Evolutionary conservation across 2,888 invertebrate genomes (phyloP), one percentile per base, ranked within the genome.

Genomic region (Teleogryllus oceanicus): DNA sequence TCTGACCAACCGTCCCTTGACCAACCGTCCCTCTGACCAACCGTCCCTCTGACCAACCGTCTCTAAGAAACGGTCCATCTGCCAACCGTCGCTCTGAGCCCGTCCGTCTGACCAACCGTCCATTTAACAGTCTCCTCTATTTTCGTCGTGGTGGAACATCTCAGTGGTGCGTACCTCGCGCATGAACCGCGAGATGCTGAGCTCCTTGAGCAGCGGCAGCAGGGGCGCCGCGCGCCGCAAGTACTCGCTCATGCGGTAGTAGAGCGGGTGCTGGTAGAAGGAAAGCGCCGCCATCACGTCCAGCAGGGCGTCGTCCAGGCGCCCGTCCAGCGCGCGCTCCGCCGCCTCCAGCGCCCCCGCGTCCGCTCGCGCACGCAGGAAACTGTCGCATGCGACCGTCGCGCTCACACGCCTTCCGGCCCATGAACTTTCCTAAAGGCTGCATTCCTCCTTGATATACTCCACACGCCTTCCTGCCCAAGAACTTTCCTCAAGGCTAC

Each of bases 211-310:
- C 16, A 49, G 76, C 11, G 82, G 79, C 13, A 84, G 78, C 2
- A 83, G 78, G 11, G 78, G 78, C 24, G 77, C 78, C 20, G 81
- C 82, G 12, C 82, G 80, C 16, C 83, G 75, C 11, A 85, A 74
- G 76, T 83, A 82, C 21, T 81, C 24, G 0, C 78, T 79, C 83
- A 84, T 83, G 79, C 83, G 78, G 51, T 75, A 80, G 79, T 84
- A 84, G 11, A 82, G 78, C 1, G 84, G 84, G 75, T 84, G 83
- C 74, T 84, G 84, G 49, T 84, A 83, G 20, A 82, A 49, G 49
- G 83, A 80, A 77, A 84, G 80, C 11, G 83, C 82, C 50, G 82
- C 83, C 51, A 84, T 76, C 75, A 84, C 83, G 75, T 82, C 78
- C 62, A 83, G 79, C 74, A 83, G 18, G 49, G 24, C 37, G 16